Base-by-base conservation (phyloP, 2,888 invertebrate genomes). In the Spodoptera picta region DNA sequence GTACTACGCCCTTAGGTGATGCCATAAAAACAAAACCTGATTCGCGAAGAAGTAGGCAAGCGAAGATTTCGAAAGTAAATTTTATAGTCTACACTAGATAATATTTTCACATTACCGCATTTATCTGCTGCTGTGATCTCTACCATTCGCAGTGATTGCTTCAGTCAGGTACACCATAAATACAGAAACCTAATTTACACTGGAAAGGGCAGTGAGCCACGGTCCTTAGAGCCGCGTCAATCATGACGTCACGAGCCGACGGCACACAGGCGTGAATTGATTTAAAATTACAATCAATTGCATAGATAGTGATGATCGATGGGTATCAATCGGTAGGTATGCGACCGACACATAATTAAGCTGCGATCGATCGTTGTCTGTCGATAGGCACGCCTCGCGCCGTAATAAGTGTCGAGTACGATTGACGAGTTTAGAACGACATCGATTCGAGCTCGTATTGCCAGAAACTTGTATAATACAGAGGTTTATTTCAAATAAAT, bases 51-150 rank as follows among this genome's bases (percentile, higher is more conserved):
- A 73, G 67, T 71, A 69, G 68, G 68, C 60, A 64, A 60, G 53
- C 58, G 62, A 73, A 69, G 73, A 75, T 83, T 80, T 77, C 75
- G 75, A 79, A 81, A 82, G 69, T 56, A 59, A 67, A 77, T 77
- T 75, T 82, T 81, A 83, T 80, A 53, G 68, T 50, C 59, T 62
- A 62, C 3, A 62, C 68, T 70, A 73, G 77, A 73, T 79, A 69
- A 69, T 79, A 79, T 80, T 76, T 75, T 77, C 72, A 73, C 71
- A 76, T 75, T 60, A 74, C 72, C 57, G 59, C 41, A 54, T 69
- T 72, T 80, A 82, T 73, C 73, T 63, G 71, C 52, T 55, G 66
- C 60, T 52, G 69, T 57, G 61, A 77, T 82, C 75, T 77, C 67
- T 53, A 69, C 61, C 65, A 69, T 73, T 66, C 51, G 52, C 53